Evolutionary conservation across 2,888 invertebrate species (phyloP), one percentile per base, ranked within the genome.

Genomic region (Meta bourneti): DNA sequence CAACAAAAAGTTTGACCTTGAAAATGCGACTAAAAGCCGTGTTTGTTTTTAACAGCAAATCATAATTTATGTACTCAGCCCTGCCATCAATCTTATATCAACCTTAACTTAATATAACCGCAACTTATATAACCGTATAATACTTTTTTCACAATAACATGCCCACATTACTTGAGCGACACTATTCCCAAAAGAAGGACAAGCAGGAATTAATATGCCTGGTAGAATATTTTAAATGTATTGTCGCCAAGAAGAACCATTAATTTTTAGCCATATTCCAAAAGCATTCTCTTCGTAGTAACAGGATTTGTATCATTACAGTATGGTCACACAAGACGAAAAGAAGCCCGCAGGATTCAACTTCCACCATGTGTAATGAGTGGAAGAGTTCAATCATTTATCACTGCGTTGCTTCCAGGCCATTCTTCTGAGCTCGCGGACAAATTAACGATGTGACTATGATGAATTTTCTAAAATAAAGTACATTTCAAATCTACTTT

Each of bases 331-430:
- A 61, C 61, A 61, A 7, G 16, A 61, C 61, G 13, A 61, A 61
- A 61, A 61, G 61, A 61, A 61, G 61, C 11, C 34, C 34, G 34
- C 11, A 61, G 61, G 61, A 5, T 16, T 61, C 61, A 61, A 61
- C 61, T 61, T 61, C 8, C 61, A 9, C 61, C 11, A 16, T 16
- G 61, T 61, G 61, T 61, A 61, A 61, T 61, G 61, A 61, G 61
- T 61, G 61, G 61, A 61, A 61, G 61, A 61, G 61, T 61, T 61
- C 61, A 61, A 61, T 61, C 61, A 61, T 61, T 61, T 61, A 61
- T 61, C 61, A 61, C 61, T 61, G 34, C 34, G 34, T 34, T 34
- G 34, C 34, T 34, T 34, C 34, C 34, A 11, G 61, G 11, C 61
- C 61, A 61, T 61, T 61, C 61, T 61, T 61, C 13, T 61, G 61